Evolutionary conservation across 2,888 invertebrate species (phyloP).

Genomic region (Xestia xanthographa): DNA sequence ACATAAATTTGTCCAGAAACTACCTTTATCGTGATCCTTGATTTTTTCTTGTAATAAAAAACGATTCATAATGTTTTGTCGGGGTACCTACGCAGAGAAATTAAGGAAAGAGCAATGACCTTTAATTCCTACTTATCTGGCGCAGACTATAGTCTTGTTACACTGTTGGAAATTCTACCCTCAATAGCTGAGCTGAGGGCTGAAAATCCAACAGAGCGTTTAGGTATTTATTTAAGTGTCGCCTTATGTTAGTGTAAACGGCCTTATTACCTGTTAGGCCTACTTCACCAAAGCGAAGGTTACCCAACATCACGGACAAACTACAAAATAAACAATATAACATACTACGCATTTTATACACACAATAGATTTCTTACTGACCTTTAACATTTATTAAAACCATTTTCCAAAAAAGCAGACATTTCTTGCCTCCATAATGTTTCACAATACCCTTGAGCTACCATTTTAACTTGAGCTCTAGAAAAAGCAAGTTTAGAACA

Average conservation of each 20-base stretch:
- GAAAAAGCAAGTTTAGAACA: neutral
- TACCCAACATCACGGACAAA: neutral
- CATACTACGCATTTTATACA: conserved; percentile 34
- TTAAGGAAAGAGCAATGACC: too few species aligned
- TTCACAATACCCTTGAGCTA: conserved; percentile 26
- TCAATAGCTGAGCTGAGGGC: neutral
- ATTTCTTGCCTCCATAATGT: conserved; percentile 35
- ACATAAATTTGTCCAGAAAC: too few species aligned
- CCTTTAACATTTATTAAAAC: conserved; percentile 47
- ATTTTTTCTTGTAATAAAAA: too few species aligned
- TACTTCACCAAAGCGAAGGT: conserved; percentile 31
- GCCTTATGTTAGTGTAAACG: neutral
- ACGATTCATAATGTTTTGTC: too few species aligned
- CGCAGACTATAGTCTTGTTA: too few species aligned
- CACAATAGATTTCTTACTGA: conserved; percentile 51
- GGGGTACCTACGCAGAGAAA: too few species aligned
- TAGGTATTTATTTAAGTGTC: neutral
- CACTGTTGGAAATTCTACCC: neutral
- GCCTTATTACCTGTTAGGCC: neutral
- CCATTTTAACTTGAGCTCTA: conserved; percentile 29
- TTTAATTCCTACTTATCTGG: too few species aligned
- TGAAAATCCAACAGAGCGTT: neutral
- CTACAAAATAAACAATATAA: conserved; percentile 28
- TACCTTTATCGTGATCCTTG: too few species aligned
- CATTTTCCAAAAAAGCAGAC: conserved; percentile 52